Conservation (phyloP, 2,113 vertebrate genomes). For the Bucco capensis region DNA sequence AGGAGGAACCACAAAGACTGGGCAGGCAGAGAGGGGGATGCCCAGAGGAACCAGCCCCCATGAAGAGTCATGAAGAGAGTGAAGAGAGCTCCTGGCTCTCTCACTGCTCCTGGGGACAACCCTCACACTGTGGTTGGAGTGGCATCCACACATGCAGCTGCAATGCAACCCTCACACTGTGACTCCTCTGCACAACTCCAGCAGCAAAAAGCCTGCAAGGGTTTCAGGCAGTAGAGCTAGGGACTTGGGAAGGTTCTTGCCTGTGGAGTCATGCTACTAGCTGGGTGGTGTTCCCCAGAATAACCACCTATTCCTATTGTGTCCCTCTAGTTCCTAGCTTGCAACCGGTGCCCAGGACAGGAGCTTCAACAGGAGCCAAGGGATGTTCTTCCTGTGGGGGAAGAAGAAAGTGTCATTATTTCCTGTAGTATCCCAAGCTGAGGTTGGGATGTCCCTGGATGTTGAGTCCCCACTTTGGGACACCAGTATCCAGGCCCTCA, state of each 20-base stretch:
- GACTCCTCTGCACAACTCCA: neutral
- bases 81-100: neutral
- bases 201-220: neutral
- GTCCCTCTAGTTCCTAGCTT: rapidly evolving
- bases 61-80: neutral
- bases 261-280: rapidly evolving
- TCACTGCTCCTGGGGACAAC: neutral
- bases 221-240: neutral
- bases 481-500: rapidly evolving
- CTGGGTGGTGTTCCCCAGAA: neutral
- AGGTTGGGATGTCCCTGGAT: rapidly evolving
- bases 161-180: rapidly evolving
- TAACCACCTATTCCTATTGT: rapidly evolving
- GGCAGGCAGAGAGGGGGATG: neutral
- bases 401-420: neutral
- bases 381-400: rapidly evolving
- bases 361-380: rapidly evolving
- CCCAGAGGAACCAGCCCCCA: neutral
- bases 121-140: neutral
- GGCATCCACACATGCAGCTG: too few species aligned
- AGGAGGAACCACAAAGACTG: conserved; percentile 13
- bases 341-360: rapidly evolving
- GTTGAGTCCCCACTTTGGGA: neutral
- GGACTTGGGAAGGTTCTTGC: rapidly evolving
- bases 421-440: neutral